These are phyloP conservation scores for Anguilla anguilla DNA, from an alignment of 2,797 vertebrate species.

Conservation along the genomic window DNA sequence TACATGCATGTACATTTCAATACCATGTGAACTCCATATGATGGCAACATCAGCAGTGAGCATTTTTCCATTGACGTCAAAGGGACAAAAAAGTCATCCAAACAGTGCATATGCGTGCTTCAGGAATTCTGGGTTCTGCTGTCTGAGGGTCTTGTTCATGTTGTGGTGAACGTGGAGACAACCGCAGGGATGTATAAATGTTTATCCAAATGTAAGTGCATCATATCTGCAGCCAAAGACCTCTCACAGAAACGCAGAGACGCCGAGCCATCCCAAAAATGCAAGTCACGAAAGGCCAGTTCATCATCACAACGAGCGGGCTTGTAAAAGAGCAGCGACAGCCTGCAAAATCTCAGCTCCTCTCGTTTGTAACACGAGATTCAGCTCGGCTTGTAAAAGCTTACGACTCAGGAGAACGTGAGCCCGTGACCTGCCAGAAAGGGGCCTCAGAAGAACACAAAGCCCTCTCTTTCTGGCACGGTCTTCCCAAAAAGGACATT, in stretches of 20 bases:
- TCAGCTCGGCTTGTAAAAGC: slow-evolving; percentile 42
- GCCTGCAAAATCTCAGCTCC: slow-evolving; percentile 30
- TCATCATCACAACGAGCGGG: slow-evolving; percentile 28
- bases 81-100: not conserved
- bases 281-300: not conserved
- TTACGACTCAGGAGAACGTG: slow-evolving; percentile 41
- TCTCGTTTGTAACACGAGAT: slow-evolving; percentile 41
- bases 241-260: not conserved
- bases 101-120: not conserved
- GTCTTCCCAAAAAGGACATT: slow-evolving; percentile 1
- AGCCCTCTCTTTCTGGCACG: not conserved
- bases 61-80: not conserved
- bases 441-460: not conserved
- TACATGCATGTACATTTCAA: not conserved
- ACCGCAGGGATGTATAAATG: not conserved
- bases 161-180: not conserved
- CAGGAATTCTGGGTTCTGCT: not conserved
- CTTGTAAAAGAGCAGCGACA: slow-evolving; percentile 35
- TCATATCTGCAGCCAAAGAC: not conserved
- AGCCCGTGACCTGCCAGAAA: not conserved
- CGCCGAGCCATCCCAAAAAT: not conserved
- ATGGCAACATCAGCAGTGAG: not conserved
- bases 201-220: slow-evolving; percentile 8
- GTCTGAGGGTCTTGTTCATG: not conserved
- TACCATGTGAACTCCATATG: not conserved